phyloP scores from a whole-genome alignment of 2,113 vertebrate genomes.

The Cyprinodon variegatus region DNA sequence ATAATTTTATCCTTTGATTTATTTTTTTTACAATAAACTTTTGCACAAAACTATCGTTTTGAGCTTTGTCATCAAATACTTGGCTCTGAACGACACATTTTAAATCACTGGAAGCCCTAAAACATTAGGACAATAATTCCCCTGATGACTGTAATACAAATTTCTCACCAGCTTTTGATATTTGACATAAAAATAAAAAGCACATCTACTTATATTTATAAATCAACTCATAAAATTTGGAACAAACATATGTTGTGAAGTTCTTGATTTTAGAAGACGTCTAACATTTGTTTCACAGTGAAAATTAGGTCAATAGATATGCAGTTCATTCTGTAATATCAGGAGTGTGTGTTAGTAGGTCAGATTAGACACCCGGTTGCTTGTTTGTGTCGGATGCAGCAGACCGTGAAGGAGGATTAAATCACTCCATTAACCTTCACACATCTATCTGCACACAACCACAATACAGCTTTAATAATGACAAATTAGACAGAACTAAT shows the following conservation, averaged over 20 bases:
- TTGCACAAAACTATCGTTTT: neutral
- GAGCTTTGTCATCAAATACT: too few relatives aligned
- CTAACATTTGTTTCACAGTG: neutral
- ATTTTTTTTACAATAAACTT: neutral
- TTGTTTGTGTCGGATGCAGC: slow-evolving; percentile 53
- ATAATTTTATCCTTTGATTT: too few relatives aligned
- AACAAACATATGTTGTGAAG: too few relatives aligned
- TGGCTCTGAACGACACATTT: too few relatives aligned
- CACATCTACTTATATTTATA: too few relatives aligned
- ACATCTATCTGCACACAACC: slow-evolving; percentile 13
- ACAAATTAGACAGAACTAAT: slow-evolving; percentile 21
- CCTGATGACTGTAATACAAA: too few relatives aligned
- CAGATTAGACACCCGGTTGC: slow-evolving; percentile 36
- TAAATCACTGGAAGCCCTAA: too few relatives aligned
- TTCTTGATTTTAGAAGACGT: too few relatives aligned
- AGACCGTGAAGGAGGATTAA: slow-evolving; percentile 72
- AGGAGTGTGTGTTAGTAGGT: slow-evolving; percentile 35
- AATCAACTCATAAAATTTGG: too few relatives aligned
- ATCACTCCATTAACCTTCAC: slow-evolving; percentile 57
- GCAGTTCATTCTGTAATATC: neutral
- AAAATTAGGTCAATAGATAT: neutral
- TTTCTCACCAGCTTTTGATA: too few relatives aligned
- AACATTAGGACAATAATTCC: too few relatives aligned
- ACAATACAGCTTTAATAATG: slow-evolving; percentile 6
- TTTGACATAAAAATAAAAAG: too few relatives aligned